Evolutionary conservation across 2,113 vertebrate genomes (phyloP).

Genomic region (Syngnathoides biaculeatus): DNA sequence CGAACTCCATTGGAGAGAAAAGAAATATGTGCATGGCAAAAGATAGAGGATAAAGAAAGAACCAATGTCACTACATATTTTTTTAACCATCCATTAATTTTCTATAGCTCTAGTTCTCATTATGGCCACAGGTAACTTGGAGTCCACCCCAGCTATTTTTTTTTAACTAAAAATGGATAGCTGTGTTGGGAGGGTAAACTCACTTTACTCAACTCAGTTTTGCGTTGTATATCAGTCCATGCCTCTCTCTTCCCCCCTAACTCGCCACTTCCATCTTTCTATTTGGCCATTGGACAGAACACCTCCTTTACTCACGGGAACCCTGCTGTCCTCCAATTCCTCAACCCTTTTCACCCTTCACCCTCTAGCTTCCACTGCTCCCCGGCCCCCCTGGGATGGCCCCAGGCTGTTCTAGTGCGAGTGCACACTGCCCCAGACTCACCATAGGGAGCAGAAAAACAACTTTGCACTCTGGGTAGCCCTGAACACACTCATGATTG

Average conservation of each 20-base stretch:
- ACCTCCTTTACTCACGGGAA: slow-evolving; percentile 64
- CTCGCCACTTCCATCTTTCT: slow-evolving; percentile 41
- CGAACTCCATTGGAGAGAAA: slow-evolving; percentile 62
- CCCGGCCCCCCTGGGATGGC: slow-evolving; percentile 71
- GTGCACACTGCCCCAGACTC: slow-evolving; percentile 50
- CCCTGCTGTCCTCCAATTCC: slow-evolving; percentile 63
- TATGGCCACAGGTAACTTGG: too few species aligned
- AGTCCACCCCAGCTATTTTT: background rate
- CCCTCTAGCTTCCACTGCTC: slow-evolving; percentile 31
- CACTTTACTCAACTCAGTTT: background rate
- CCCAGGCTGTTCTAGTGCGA: slow-evolving; percentile 60
- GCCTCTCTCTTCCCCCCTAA: background rate
- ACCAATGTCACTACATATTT: too few species aligned
- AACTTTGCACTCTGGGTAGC: slow-evolving; percentile 74
- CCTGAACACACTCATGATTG: slow-evolving; percentile 43
- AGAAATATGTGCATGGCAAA: slow-evolving; percentile 9
- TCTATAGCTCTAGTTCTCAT: too few species aligned
- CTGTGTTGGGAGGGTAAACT: background rate
- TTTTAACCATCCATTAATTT: too few species aligned
- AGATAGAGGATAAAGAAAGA: too few species aligned
- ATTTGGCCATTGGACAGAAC: slow-evolving; percentile 61
- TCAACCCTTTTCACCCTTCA: slow-evolving; percentile 56
- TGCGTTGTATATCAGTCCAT: slow-evolving; percentile 2
- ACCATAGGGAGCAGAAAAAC: slow-evolving; percentile 78
- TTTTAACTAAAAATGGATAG: too few species aligned